Conservation (phyloP, 2,888 invertebrate species). For the Leptinotarsa haldemani region DNA sequence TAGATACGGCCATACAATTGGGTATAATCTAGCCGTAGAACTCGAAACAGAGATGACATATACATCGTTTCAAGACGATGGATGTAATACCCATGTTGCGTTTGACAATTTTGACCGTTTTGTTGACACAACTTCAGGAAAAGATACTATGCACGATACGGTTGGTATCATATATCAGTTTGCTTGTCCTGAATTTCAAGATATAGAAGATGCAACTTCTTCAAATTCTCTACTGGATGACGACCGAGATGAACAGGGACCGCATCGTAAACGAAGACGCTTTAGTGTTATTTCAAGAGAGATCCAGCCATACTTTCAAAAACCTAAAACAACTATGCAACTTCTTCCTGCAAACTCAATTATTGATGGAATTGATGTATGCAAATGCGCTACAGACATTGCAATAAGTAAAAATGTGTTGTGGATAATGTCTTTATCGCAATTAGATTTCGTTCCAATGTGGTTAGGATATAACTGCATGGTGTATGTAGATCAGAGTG, state of each 20-base stretch:
- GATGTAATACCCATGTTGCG: constrained; percentile 53
- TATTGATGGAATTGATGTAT: constrained; percentile 4
- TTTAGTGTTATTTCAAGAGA: constrained; percentile 11
- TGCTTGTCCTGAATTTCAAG: constrained; percentile 34
- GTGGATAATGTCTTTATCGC: constrained; percentile 45
- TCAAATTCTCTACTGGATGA: neutral
- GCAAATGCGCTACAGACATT: constrained; percentile 38
- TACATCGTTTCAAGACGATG: constrained; percentile 35
- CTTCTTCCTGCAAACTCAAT: constrained; percentile 25
- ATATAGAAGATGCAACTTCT: constrained; percentile 34
- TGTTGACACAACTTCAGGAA: constrained; percentile 41
- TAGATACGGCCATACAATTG: constrained; percentile 54
- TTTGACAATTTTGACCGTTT: constrained; percentile 46
- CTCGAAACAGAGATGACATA: constrained; percentile 53
- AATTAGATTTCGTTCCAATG: constrained; percentile 48
- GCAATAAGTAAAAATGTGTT: constrained; percentile 52
- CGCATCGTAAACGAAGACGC: constrained; percentile 43
- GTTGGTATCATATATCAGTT: constrained; percentile 34
- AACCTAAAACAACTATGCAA: constrained; percentile 29
- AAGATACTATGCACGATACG: constrained; percentile 53
- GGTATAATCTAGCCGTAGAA: constrained; percentile 54
- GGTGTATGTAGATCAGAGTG: constrained; percentile 24
- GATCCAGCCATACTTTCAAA: neutral
- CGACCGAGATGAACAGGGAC: neutral
- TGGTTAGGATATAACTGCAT: constrained; percentile 54